Evolutionary conservation across 2,888 invertebrate species (phyloP).

Genomic region (Hipparchia sbordonii): DNA sequence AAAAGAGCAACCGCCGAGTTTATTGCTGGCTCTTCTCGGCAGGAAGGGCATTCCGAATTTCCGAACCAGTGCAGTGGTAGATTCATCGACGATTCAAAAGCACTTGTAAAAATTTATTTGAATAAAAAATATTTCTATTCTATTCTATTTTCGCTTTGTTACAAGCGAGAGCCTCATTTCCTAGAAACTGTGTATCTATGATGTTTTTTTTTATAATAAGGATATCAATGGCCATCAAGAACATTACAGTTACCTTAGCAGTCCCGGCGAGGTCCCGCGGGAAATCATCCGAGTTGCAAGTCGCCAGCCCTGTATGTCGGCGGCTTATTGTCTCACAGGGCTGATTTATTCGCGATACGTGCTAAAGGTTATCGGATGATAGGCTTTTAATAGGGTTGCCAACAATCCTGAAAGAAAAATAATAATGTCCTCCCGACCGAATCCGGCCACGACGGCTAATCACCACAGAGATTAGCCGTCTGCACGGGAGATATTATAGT

Average conservation of each 20-base stretch:
- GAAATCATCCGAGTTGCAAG: constrained; percentile 33
- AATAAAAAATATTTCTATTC: too few species aligned
- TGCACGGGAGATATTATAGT: too few species aligned
- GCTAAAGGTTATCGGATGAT: constrained; percentile 24
- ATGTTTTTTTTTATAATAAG: neutral
- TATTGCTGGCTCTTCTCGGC: too few species aligned
- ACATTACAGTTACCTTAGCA: constrained; percentile 20
- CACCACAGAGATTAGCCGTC: too few species aligned
- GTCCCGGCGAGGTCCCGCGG: constrained; percentile 25
- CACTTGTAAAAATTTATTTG: too few species aligned
- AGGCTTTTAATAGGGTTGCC: neutral
- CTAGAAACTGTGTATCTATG: neutral
- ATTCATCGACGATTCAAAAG: too few species aligned
- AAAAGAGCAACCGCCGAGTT: too few species aligned
- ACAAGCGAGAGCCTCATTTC: neutral
- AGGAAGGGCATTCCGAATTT: too few species aligned
- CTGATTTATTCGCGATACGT: constrained; percentile 26
- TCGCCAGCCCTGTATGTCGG: constrained; percentile 18
- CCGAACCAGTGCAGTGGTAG: too few species aligned
- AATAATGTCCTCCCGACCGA: too few species aligned
- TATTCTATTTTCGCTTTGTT: too few species aligned
- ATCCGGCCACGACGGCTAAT: too few species aligned
- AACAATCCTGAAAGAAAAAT: neutral
- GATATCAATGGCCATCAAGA: constrained; percentile 21
- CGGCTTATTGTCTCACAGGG: constrained; percentile 33